Evolutionary conservation across 2,797 vertebrate genomes (phyloP), one percentile per base, ranked within the genome.

Genomic region (Trematomus bernacchii): DNA sequence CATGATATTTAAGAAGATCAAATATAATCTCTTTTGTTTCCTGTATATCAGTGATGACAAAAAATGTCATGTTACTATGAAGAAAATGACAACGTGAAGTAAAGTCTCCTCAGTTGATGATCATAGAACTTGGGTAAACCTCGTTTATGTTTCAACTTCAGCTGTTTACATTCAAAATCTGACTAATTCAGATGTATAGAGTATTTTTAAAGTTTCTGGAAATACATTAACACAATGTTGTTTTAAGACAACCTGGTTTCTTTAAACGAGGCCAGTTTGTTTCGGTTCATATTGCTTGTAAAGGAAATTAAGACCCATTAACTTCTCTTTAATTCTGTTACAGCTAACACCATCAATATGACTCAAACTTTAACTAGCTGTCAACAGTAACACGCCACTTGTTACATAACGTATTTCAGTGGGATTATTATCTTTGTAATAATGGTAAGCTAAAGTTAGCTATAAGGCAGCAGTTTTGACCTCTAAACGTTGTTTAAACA

Each of bases 381-480:
- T 11, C 44, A 62, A 18, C 19, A 50, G 4, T 44, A 40, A 6
- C 1, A 10, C 37, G 47, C 1, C 6, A 16, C 2, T 23, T 48
- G 19, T 11, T n/a, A 59, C 18, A 68, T 8, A 37, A 30, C 0
- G 11, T 42, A 48, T 47, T 21, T 18, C 6, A 10, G 11, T 54
- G 3, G 43, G 1, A 11, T 43, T 54, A 46, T 51, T 61, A 16
- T 63, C 9, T 16, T 65, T n/a, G 15, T 13, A 61, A 33, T 10
- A 37, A 10, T 11, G 14, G 2, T 10, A 42, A 33, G 57, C 63
- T 54, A 46, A 61, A 23, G 46, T 73, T 76, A 82, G 74, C 76
- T 42, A 51, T 52, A 79, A 80, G 48, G 42, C 10, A 15, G 79
- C 77, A 43, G 43, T 4, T 19, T 44, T 86, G 67, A 82, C 67